Evolutionary conservation across 1,140 invertebrate species (phyloP).

Genomic region (Holcopasites calliopsidis): DNA sequence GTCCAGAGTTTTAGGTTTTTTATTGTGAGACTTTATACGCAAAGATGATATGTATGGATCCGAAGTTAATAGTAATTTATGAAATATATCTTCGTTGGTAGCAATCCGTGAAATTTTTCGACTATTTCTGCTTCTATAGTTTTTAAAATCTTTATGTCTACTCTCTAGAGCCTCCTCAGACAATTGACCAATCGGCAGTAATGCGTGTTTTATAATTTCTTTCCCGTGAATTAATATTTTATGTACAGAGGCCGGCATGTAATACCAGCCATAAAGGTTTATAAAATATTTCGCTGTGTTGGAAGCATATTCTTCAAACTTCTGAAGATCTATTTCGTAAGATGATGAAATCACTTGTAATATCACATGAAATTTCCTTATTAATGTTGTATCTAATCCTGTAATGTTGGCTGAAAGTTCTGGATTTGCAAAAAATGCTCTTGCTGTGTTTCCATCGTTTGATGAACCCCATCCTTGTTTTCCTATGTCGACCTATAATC

Average conservation of each 20-base stretch:
- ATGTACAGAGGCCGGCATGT: not conserved
- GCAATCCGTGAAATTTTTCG: not conserved
- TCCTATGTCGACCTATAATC: slow-evolving; percentile 38
- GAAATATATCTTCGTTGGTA: not conserved
- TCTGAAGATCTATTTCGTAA: not conserved
- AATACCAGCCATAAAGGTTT: slow-evolving; percentile 2
- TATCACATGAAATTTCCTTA: slow-evolving; percentile 5
- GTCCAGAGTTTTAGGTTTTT: no score
- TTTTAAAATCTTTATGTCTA: not conserved
- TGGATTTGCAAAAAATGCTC: slow-evolving; percentile 8
- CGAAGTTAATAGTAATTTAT: not conserved
- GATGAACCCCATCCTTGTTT: slow-evolving; percentile 5
- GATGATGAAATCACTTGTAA: not conserved
- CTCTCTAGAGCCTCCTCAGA: not conserved
- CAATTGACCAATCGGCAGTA: not conserved
- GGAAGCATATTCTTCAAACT: not conserved
- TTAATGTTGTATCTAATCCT: not conserved
- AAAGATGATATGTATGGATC: not conserved
- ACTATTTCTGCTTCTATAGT: not conserved
- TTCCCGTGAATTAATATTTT: not conserved
- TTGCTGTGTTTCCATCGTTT: slow-evolving; percentile 16
- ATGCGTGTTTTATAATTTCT: not conserved
- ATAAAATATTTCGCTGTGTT: not conserved
- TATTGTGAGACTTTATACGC: no score
- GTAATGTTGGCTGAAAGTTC: not conserved